These are phyloP conservation scores for Aphis gossypii DNA, from an alignment of 1,140 invertebrate genomes.

Conservation along the genomic window DNA sequence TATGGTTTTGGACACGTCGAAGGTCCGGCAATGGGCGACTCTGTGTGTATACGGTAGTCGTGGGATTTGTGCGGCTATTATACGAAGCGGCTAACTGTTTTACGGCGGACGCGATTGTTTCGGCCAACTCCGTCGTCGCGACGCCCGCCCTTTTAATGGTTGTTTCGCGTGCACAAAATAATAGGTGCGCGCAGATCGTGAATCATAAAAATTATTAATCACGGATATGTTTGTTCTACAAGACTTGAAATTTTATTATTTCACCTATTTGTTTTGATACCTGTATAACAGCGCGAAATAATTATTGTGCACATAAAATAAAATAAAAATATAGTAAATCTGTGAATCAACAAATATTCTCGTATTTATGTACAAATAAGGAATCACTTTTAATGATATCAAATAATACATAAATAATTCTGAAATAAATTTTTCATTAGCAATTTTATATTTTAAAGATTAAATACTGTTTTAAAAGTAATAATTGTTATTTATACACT, in stretches of 20 bases:
- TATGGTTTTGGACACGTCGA: slow-evolving; percentile 25
- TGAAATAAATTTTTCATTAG: not conserved
- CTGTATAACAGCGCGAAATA: no score
- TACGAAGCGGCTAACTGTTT: slow-evolving; percentile 11
- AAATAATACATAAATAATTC: not conserved
- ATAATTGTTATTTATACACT: not conserved
- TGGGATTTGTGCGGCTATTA: not conserved
- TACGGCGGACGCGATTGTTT: not conserved
- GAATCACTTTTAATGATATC: not conserved
- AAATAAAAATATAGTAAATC: not conserved
- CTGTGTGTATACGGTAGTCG: not conserved
- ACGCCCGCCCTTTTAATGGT: slow-evolving; percentile 34
- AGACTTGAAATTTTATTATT: no score
- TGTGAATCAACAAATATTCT: not conserved
- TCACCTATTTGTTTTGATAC: no score
- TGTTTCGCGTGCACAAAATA: slow-evolving; percentile 19
- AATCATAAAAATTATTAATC: slow-evolving; percentile 25
- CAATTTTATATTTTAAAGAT: not conserved
- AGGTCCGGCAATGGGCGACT: not conserved
- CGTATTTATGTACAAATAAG: no score
- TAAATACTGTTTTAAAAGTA: not conserved
- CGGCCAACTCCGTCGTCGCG: slow-evolving; percentile 7
- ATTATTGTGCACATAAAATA: not conserved
- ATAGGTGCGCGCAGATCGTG: not conserved
- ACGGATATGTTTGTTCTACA: not conserved